Evolutionary conservation across 2,797 vertebrate species (phyloP).

Genomic region (Holocentrus rufus): DNA sequence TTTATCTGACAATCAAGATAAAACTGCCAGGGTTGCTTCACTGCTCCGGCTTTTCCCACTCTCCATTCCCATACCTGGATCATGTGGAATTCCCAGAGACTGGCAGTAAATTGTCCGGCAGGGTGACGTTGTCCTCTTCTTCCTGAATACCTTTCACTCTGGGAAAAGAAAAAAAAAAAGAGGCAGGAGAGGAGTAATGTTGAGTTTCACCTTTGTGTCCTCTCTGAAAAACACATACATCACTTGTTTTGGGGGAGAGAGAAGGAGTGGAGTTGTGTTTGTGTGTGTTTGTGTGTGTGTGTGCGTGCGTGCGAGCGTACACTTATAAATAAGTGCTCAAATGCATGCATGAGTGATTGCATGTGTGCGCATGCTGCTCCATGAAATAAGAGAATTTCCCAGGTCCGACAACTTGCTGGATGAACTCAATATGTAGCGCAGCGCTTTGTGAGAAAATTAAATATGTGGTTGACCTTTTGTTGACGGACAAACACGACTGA

Average conservation of each 20-base stretch:
- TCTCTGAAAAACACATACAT: slow-evolving; percentile 75
- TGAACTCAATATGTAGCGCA: slow-evolving; percentile 23
- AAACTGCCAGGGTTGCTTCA: slow-evolving; percentile 82
- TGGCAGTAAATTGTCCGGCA: slow-evolving; percentile 86
- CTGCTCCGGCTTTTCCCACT: slow-evolving; percentile 76
- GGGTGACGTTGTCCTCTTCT: slow-evolving; percentile 73
- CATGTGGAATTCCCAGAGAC: slow-evolving; percentile 87
- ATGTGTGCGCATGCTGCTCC: slow-evolving; percentile 2
- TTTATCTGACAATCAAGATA: slow-evolving; percentile 95
- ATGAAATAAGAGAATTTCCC: slow-evolving; percentile 26
- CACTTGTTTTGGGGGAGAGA: slow-evolving; percentile 52
- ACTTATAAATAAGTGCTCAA: no score
- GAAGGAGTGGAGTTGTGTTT: neutral
- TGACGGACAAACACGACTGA: slow-evolving; percentile 63
- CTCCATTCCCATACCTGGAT: slow-evolving; percentile 85
- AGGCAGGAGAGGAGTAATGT: slow-evolving; percentile 70
- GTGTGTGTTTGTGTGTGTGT: slow-evolving; percentile 35
- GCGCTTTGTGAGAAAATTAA: slow-evolving; percentile 59
- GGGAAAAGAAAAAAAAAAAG: slow-evolving; percentile 39
- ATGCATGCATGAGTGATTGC: neutral
- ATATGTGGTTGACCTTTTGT: slow-evolving; percentile 63
- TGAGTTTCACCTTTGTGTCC: slow-evolving; percentile 73
- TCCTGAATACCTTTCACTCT: slow-evolving; percentile 75
- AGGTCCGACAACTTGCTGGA: slow-evolving; percentile 27
- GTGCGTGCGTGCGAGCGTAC: slow-evolving; percentile 19